Base-by-base conservation (phyloP, 2,113 vertebrate species). In the Gnathonemus longibarbis region DNA sequence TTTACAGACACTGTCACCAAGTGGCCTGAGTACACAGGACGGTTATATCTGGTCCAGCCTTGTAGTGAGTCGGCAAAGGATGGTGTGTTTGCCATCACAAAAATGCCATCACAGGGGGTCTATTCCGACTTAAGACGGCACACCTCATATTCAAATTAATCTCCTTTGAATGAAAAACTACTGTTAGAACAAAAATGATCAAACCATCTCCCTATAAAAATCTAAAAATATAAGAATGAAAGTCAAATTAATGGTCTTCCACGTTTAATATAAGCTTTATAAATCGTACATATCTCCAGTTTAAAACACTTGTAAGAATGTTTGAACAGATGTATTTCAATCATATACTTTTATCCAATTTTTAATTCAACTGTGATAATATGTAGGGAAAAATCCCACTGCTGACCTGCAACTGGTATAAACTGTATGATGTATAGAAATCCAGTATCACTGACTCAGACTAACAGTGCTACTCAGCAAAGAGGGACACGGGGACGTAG, bases 251-350 rank as follows among this genome's bases (percentile, higher is more conserved):
- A 15, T 39, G 95, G 95, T 94, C 27, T 96, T 92, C 89, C 95
- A 93, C 19, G 94, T 95, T 96, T 96, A 96, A 95, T 95, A 97
- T 97, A 98, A 95, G 91, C 95, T 97, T 93, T 96, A 96, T 96
- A 91, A 96, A 95, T 96, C 95, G 95, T 97, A 96, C 97, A 97
- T 94, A 94, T 95, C 97, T 98, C 97, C 97, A 98, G 97, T 97
- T 97, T 96, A 97, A 96, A 96, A 95, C 93, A 96, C 88, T 89
- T 96, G 95, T 80, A 94, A 95, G 91, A 94, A 95, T 95, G 96
- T 94, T 95, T 95, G 93, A 80, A 80, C 62, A 94, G 94, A 91
- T 92, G 91, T 90, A 88, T 91, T 95, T 94, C 91, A 90, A 93
- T 92, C 90, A 94, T 93, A 94, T 19, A 8, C 17, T 80, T 80